Percentiles rank a stretch among this genome's conserved stretches.
These are phyloP conservation scores for Oasisia sp. DNA, from an alignment of 2,888 invertebrate species.

Conservation along the genomic window DNA sequence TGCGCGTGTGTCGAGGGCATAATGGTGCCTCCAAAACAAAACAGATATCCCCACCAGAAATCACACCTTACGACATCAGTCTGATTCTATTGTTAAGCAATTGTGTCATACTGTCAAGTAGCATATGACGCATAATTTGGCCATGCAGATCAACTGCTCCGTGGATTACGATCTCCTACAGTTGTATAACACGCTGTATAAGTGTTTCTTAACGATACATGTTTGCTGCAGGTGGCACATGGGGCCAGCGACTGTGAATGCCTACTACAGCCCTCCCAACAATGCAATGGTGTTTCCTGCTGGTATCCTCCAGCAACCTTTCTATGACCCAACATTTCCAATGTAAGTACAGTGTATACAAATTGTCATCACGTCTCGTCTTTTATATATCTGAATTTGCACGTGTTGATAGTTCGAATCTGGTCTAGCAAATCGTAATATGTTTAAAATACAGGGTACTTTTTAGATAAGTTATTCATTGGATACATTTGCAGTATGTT, in stretches of 20 bases:
- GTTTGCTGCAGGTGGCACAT: slow-evolving; percentile 55
- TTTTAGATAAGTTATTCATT: too few relatives aligned
- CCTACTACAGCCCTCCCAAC: slow-evolving; percentile 53
- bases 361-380: not conserved
- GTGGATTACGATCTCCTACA: not conserved
- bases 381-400: too few relatives aligned
- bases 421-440: too few relatives aligned
- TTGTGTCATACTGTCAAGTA: too few relatives aligned
- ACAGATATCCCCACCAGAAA: too few relatives aligned
- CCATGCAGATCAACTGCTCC: not conserved
- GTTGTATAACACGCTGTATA: not conserved
- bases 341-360: slow-evolving; percentile 47
- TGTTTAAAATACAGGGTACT: too few relatives aligned
- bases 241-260: slow-evolving; percentile 55
- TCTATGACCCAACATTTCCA: slow-evolving; percentile 52
- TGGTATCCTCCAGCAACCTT: slow-evolving; percentile 57
- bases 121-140: not conserved
- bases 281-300: slow-evolving; percentile 60
- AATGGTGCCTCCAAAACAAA: not conserved
- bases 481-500: too few relatives aligned
- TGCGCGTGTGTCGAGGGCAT: not conserved
- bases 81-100: not conserved
- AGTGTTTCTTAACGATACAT: not conserved
- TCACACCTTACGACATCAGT: not conserved
- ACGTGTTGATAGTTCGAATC: too few relatives aligned